These are phyloP conservation scores for Drosophila orosa DNA, from an alignment of 1,140 invertebrate genomes.

Conservation along the genomic window DNA sequence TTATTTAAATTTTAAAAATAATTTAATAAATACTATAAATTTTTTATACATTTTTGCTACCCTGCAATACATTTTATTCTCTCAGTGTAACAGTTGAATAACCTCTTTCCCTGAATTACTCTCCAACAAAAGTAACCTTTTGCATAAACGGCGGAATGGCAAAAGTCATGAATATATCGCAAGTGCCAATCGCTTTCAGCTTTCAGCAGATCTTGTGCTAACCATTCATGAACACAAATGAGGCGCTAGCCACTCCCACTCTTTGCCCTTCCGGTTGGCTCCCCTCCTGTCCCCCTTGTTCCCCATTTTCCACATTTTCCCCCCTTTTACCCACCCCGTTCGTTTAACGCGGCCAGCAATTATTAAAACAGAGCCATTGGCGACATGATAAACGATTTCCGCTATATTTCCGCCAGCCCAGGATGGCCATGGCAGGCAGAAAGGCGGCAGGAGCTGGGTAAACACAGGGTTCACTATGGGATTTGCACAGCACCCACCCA, in stretches of 20 bases:
- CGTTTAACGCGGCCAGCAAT: conserved; percentile 63
- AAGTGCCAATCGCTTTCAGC: conserved; percentile 21
- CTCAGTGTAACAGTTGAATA: conserved; percentile 1
- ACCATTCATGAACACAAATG: conserved; percentile 28
- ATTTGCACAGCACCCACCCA: conserved; percentile 3
- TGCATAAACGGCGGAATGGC: background rate
- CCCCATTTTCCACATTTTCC: background rate
- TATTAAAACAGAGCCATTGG: conserved; percentile 81
- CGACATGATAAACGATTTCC: conserved; percentile 83
- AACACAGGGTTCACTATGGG: conserved; percentile 24
- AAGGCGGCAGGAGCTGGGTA: conserved; percentile 11
- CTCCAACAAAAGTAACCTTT: background rate
- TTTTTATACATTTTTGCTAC: background rate
- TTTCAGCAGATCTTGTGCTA: conserved; percentile 29
- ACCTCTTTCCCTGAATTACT: background rate
- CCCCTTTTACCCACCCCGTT: background rate
- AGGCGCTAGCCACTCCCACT: conserved; percentile 14
- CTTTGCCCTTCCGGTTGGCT: background rate
- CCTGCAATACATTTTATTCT: background rate
- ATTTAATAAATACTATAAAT: background rate
- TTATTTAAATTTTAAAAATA: background rate
- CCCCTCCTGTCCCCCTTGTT: background rate
- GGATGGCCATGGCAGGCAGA: conserved; percentile 13
- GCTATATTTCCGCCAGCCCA: conserved; percentile 70
- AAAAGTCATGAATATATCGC: conserved; percentile 24